phyloP scores from a whole-genome alignment of 2,113 vertebrate species.

The Ameiurus melas region DNA sequence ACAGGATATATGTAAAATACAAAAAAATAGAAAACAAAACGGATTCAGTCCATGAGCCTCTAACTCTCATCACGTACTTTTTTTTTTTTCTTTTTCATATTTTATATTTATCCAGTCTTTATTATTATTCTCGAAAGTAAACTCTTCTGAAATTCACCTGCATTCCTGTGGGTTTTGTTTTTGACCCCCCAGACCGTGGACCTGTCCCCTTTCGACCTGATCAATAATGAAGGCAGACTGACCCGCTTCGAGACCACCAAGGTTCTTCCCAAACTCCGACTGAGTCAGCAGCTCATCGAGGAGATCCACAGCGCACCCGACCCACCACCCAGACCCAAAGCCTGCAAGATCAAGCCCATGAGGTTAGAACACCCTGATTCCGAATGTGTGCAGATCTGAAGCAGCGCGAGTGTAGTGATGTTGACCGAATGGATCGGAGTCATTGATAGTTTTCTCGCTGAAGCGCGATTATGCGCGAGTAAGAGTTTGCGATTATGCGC shows the following conservation, averaged over 20 bases:
- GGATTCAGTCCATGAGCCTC: too few relatives aligned
- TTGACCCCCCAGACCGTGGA: conserved; percentile 72
- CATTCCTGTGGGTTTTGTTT: neutral
- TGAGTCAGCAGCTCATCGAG: conserved; percentile 85
- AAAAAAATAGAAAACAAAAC: too few relatives aligned
- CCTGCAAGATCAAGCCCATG: conserved; percentile 87
- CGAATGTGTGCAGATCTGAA: neutral
- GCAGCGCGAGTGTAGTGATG: neutral
- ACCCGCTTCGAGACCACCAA: conserved; percentile 83
- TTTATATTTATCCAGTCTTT: too few relatives aligned
- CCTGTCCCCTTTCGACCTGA: conserved; percentile 83
- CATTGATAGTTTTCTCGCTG: neutral
- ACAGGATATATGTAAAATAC: too few relatives aligned
- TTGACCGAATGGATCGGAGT: neutral
- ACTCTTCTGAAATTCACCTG: neutral
- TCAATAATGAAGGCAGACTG: conserved; percentile 83
- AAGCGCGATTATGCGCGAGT: too few relatives aligned
- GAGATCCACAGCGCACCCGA: conserved; percentile 83
- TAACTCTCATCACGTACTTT: too few relatives aligned
- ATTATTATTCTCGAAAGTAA: neutral
- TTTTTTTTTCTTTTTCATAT: too few relatives aligned
- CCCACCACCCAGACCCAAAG: conserved; percentile 73
- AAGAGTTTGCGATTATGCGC: too few relatives aligned
- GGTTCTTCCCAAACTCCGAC: conserved; percentile 82
- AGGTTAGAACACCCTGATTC: conserved; percentile 68